Evolutionary conservation across 2,797 vertebrate genomes (phyloP), one percentile per base, ranked within the genome.

Genomic region (Glyptemys insculpta): DNA sequence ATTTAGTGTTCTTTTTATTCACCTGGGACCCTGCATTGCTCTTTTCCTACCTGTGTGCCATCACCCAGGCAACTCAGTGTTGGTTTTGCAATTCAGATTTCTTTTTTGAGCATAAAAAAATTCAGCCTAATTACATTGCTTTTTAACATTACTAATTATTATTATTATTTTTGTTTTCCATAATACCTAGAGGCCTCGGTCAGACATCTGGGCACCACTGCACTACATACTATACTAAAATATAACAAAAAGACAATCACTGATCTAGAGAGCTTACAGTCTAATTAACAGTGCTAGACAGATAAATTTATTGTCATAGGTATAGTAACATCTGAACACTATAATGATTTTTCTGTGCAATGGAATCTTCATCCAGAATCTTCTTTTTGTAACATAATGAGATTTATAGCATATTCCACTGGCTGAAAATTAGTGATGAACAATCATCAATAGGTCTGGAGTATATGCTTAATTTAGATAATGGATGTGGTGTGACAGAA

Each of bases 1-100:
- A 85, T 85, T 34, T 79, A 87, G 91, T 85, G 41, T 9, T 79
- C 76, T 94, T 95, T 94, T 96, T 96, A 95, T 96, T 90, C 93
- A 57, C 21, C 31, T 31, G 87, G 68, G 83, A 47, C 29, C n/a
- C 65, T 78, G 79, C 80, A 83, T 49, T 27, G 90, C 83, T 88
- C 93, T 78, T 92, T 84, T 53, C 41, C 54, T 81, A 83, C 89
- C 29, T 79, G 37, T 29, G 79, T 86, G 50, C 76, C 44, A 54
- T 81, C 47, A 78, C 19, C 31, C 16, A 72, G 65, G 37, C 65
- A 37, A 41, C n/a, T 72, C n/a, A 41, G 65, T 72, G 19, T 23
- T 72, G 65, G 68, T 23, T 72, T 72, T 72, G 21, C n/a, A 72
- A 72, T 23, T 72, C 68, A 72, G n/a, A 41, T 72, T 41, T 41